Evolutionary conservation across 2,797 vertebrate species (phyloP).

Genomic region (Periophthalmus magnuspinnatus): DNA sequence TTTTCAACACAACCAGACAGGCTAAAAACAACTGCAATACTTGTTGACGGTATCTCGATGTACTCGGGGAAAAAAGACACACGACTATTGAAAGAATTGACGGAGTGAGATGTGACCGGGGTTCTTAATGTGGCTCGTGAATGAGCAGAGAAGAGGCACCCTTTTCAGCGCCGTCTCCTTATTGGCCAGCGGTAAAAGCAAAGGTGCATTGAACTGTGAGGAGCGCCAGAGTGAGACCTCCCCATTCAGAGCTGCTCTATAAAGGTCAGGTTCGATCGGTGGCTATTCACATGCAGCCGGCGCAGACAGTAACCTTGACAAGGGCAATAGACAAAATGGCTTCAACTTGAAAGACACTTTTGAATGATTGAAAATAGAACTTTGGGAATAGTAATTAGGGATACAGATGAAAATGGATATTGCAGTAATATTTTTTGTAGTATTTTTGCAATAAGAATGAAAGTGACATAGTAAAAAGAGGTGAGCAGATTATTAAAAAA

Average conservation of each 20-base stretch:
- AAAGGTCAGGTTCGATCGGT: constrained; percentile 55
- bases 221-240: constrained; percentile 20
- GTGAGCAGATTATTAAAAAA: too few species aligned
- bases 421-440: not conserved
- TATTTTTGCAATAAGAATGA: not conserved
- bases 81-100: constrained; percentile 1
- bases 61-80: not conserved
- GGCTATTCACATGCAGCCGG: constrained; percentile 53
- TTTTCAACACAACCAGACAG: not conserved
- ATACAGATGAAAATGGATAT: not conserved
- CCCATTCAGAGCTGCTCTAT: constrained; percentile 23
- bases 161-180: constrained; percentile 17
- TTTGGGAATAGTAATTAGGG: constrained; percentile 15
- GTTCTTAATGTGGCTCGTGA: not conserved
- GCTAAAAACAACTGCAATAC: not conserved
- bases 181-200: constrained; percentile 19
- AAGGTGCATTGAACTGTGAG: constrained; percentile 12
- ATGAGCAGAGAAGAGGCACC: not conserved
- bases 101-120: constrained; percentile 1
- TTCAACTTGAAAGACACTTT: constrained; percentile 46
- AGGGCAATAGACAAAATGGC: constrained; percentile 31
- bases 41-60: not conserved
- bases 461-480: not conserved
- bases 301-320: constrained; percentile 49
- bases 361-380: constrained; percentile 38